Conservation (phyloP, 2,797 vertebrate genomes). For the Holocentrus rufus region DNA sequence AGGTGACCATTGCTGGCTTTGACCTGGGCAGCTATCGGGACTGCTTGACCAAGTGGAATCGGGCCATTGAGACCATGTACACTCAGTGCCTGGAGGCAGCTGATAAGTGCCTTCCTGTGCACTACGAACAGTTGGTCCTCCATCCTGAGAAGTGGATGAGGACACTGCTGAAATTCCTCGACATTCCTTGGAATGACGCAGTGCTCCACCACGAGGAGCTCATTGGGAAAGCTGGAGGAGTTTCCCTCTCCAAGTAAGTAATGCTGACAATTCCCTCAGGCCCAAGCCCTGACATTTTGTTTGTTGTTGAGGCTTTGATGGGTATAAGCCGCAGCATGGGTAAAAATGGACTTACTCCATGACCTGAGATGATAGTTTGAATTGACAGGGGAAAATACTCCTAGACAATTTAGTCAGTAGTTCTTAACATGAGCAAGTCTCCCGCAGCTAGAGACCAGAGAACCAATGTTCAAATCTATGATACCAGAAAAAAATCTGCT, state of each 20-base stretch:
- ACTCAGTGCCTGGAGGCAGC: conserved; percentile 95
- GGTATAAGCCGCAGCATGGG: too few species aligned
- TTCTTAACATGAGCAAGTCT: background rate
- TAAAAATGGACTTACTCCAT: background rate
- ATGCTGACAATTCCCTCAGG: background rate
- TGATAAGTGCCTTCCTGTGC: conserved; percentile 90
- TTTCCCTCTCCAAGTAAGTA: conserved; percentile 98
- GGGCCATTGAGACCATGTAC: conserved; percentile 98
- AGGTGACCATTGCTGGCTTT: conserved; percentile 97
- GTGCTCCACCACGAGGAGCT: conserved; percentile 97
- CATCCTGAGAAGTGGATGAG: conserved; percentile 97
- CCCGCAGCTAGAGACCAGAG: too few species aligned
- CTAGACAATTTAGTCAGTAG: background rate
- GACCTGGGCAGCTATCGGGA: conserved; percentile 97
- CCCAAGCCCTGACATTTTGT: background rate
- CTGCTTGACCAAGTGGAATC: conserved; percentile 98
- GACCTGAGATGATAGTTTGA: background rate
- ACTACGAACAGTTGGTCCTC: conserved; percentile 94
- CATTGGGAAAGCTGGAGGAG: conserved; percentile 96
- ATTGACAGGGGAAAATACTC: background rate
- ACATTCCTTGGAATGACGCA: conserved; percentile 92
- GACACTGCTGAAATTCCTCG: conserved; percentile 92
- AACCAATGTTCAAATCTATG: too few species aligned
- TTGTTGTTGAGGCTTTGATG: background rate
- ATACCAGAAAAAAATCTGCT: too few species aligned